Percentiles rank a stretch among this genome's conserved stretches.
phyloP scores from a whole-genome alignment of 2,113 vertebrate genomes.

The Oryzias javanicus region DNA sequence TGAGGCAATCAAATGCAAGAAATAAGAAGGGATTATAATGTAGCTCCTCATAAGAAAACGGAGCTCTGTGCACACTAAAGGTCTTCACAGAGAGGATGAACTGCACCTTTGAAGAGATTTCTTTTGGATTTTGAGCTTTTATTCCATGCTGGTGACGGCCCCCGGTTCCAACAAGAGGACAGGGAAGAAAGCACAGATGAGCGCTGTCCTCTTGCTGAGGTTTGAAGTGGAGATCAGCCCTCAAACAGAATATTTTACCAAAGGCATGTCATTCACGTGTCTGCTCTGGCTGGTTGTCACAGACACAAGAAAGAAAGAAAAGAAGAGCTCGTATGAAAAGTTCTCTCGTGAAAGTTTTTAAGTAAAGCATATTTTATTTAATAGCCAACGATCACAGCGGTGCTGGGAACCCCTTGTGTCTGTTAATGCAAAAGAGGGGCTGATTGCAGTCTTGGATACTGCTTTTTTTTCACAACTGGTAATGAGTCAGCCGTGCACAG shows the following conservation, averaged over 20 bases:
- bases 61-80: slow-evolving; percentile 35
- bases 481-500: slow-evolving; percentile 60
- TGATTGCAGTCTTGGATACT: slow-evolving; percentile 39
- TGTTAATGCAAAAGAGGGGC: slow-evolving; percentile 35
- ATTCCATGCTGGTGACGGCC: slow-evolving; percentile 41
- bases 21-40: slow-evolving; percentile 21
- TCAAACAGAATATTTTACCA: slow-evolving; percentile 71
- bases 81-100: slow-evolving; percentile 35
- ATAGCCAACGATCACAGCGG: slow-evolving; percentile 7
- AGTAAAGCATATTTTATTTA: not conserved
- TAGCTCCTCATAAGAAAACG: slow-evolving; percentile 19
- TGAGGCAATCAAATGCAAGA: slow-evolving; percentile 57
- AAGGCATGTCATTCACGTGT: slow-evolving; percentile 61
- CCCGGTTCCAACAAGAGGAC: slow-evolving; percentile 24
- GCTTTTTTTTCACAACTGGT: slow-evolving; percentile 46
- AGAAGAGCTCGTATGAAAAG: slow-evolving; percentile 24
- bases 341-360: slow-evolving; percentile 6
- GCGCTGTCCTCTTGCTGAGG: slow-evolving; percentile 45
- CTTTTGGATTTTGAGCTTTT: slow-evolving; percentile 45
- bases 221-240: slow-evolving; percentile 69
- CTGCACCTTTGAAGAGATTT: slow-evolving; percentile 63
- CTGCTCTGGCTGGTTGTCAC: slow-evolving; percentile 40
- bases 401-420: not conserved
- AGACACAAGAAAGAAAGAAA: slow-evolving; percentile 37
- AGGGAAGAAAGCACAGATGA: slow-evolving; percentile 51